Conservation (phyloP, 2,113 vertebrate species). For the Rattus rattus region DNA sequence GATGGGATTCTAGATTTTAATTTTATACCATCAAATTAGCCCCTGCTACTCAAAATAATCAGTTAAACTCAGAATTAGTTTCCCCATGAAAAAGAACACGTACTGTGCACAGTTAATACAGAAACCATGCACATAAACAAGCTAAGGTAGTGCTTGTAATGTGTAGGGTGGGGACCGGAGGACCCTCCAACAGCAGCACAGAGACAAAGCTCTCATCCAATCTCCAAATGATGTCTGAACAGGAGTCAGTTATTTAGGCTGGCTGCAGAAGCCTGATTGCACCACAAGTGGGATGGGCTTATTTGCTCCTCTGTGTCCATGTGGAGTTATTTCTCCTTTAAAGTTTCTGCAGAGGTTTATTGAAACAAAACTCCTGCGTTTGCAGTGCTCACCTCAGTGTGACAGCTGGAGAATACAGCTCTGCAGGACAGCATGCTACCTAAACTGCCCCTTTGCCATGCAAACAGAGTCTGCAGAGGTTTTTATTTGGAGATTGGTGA, state of each 20-base stretch:
- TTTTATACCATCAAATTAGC: neutral
- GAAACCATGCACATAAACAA: neutral
- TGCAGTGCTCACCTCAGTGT: neutral
- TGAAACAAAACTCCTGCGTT: neutral
- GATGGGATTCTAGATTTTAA: neutral
- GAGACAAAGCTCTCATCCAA: neutral
- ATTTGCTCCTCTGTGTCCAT: neutral
- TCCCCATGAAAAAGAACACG: neutral
- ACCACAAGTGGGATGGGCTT: accelerated
- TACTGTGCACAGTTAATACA: neutral
- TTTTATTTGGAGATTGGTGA: neutral
- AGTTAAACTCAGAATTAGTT: neutral
- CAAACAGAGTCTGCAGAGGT: neutral
- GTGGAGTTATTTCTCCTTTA: neutral
- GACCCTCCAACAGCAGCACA: neutral
- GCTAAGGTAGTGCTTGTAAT: neutral
- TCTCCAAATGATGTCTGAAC: neutral
- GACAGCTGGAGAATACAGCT: neutral
- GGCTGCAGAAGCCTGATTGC: neutral
- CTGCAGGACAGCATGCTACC: neutral
- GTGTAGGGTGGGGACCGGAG: accelerated
- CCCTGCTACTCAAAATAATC: neutral
- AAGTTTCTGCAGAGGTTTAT: neutral
- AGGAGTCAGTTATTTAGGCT: neutral
- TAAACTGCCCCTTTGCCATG: neutral